phyloP scores from a whole-genome alignment of 2,888 invertebrate genomes.

The Caradrina kadenii region DNA sequence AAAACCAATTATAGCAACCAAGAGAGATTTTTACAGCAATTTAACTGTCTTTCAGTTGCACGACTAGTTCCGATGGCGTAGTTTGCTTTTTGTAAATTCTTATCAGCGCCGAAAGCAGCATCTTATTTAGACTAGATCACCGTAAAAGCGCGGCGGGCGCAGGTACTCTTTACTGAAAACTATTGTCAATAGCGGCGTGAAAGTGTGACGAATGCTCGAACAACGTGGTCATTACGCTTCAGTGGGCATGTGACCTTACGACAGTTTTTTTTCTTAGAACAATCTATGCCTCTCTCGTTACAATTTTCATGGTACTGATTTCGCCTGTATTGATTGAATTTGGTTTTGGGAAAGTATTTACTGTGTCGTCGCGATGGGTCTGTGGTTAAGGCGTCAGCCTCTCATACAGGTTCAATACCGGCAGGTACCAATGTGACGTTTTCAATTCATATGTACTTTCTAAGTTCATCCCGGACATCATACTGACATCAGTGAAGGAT shows the following conservation, averaged over 20 bases:
- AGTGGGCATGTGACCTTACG: conserved; percentile 48
- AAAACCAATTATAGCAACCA: not conserved
- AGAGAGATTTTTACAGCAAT: conserved; percentile 1
- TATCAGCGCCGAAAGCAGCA: conserved; percentile 29
- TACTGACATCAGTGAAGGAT: too few species aligned
- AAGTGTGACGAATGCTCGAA: conserved; percentile 59
- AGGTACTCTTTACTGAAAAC: conserved; percentile 56
- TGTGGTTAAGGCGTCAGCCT: too few species aligned
- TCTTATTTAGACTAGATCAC: conserved; percentile 32
- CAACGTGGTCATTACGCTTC: conserved; percentile 45
- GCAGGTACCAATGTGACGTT: too few species aligned
- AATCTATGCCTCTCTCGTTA: conserved; percentile 28
- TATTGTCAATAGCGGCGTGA: conserved; percentile 43
- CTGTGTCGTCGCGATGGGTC: not conserved
- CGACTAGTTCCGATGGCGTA: not conserved
- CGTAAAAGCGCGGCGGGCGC: conserved; percentile 36
- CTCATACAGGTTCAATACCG: too few species aligned
- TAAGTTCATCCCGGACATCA: too few species aligned
- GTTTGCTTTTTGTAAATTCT: not conserved
- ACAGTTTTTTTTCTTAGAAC: conserved; percentile 46
- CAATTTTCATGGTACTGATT: conserved; percentile 30
- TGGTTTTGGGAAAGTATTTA: conserved; percentile 37
- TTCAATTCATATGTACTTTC: too few species aligned
- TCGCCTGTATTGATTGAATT: conserved; percentile 16
- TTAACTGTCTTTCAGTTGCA: conserved; percentile 5